Percentiles rank a stretch among this genome's conserved stretches.
Evolutionary conservation across 2,888 invertebrate genomes (phyloP).

Genomic region (Aleiodes alternator): DNA sequence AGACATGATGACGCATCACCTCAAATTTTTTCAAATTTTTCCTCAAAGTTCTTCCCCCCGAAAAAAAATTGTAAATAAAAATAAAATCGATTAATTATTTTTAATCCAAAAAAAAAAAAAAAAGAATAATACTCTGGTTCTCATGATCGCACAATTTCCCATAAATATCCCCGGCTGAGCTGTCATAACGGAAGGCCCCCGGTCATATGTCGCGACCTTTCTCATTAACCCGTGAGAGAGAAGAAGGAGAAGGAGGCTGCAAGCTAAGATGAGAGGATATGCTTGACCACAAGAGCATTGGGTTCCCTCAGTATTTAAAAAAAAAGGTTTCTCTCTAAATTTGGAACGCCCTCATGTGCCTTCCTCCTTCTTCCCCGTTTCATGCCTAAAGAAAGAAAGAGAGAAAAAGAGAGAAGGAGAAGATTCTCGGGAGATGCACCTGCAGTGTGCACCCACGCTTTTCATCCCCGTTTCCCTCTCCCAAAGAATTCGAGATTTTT

Average conservation of each 20-base stretch:
- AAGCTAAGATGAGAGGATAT: conserved; percentile 46
- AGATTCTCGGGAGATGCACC: conserved; percentile 65
- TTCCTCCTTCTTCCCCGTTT: conserved; percentile 49
- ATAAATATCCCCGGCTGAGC: conserved; percentile 66
- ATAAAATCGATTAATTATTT: neutral
- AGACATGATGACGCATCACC: too few species aligned
- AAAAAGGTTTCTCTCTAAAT: conserved; percentile 65
- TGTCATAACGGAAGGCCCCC: conserved; percentile 70
- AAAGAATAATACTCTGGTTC: conserved; percentile 53
- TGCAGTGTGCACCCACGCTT: conserved; percentile 66
- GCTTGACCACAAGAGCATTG: conserved; percentile 68
- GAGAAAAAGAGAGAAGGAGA: conserved; percentile 46
- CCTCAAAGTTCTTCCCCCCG: too few species aligned
- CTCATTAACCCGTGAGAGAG: conserved; percentile 66
- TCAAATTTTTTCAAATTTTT: too few species aligned
- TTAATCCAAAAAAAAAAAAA: conserved; percentile 1
- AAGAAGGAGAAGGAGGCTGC: conserved; percentile 50
- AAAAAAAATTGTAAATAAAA: neutral
- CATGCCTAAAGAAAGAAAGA: conserved; percentile 31
- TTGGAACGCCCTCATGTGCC: conserved; percentile 68
- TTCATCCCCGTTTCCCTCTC: conserved; percentile 10
- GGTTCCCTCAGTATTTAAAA: conserved; percentile 47
- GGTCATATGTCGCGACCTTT: conserved; percentile 70
- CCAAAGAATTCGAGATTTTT: conserved; percentile 1
- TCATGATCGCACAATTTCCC: conserved; percentile 68